phyloP scores from a whole-genome alignment of 2,888 invertebrate genomes.

The Operophtera brumata region DNA sequence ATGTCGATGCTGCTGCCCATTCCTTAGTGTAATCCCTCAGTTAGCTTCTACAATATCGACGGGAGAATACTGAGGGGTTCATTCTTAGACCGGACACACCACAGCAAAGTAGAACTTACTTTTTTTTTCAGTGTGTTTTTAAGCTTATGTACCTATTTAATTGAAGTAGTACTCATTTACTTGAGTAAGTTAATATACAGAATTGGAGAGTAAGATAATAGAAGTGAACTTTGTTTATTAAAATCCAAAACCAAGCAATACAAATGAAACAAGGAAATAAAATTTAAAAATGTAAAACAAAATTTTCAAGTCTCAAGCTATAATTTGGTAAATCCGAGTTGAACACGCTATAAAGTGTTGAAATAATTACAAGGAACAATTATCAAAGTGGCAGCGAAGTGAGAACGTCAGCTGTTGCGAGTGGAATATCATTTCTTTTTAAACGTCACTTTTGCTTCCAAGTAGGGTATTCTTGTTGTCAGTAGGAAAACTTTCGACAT shows the following conservation, averaged over 20 bases:
- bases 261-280: background rate
- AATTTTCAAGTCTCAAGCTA: constrained; percentile 40
- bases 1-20: no score
- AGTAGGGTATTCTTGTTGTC: constrained; percentile 49
- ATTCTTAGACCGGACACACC: no score
- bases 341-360: constrained; percentile 56
- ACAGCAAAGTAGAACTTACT: no score
- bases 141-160: no score
- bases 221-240: background rate
- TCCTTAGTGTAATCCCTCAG: no score
- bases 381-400: constrained; percentile 53
- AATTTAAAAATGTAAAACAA: constrained; percentile 22
- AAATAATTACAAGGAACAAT: constrained; percentile 59
- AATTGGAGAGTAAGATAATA: no score
- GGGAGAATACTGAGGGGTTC: no score
- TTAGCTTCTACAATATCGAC: no score
- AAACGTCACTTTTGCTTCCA: constrained; percentile 37
- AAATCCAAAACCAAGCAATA: background rate
- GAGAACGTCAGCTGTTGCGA: constrained; percentile 55
- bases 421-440: constrained; percentile 55
- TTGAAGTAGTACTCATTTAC: no score
- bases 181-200: no score
- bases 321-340: constrained; percentile 49
- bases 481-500: constrained; percentile 59
- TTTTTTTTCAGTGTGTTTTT: no score